Base-by-base conservation (phyloP, 2,888 invertebrate species). In the Hypomecis punctinalis region DNA sequence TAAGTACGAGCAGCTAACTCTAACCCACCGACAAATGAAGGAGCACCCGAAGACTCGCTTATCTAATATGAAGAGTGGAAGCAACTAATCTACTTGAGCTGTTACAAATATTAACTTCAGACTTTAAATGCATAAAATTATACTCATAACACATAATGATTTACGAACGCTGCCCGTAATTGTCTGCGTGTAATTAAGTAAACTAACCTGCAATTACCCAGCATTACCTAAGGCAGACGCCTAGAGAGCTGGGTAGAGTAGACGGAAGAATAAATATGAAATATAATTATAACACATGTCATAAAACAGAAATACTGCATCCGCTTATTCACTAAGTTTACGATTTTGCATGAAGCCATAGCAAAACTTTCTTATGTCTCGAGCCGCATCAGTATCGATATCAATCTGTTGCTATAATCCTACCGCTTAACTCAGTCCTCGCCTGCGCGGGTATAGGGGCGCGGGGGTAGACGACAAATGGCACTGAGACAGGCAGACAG, bases 11-110 rank as follows among this genome's bases (percentile, higher is more conserved):
- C 23, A 2, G 3, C 23, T 23, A 2, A 23, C 3, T 23, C 23
- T 23, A 23, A 3, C 23, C 1, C 1, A 23, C 23, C 23, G 23
- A 23, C 23, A 23, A 23, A 23, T 23, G 23, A 23, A 23, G 23
- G 23, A 23, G 23, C 23, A 23, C 23, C 23, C 23, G 23, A 2
- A 23, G 23, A 23, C 23, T 23, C 23, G 23, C 23, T 23, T 23
- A 23, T 23, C 23, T 23, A 47, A 47, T n/a, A 54, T n/a, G 23
- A 55, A 45, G 40, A 46, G 11, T 54, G 36, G 36, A 48, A 52
- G 55, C 49, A 6, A 56, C 64, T 72, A 63, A 74, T 69, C 75
- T 78, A 81, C 71, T 81, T 81, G 77, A 81, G 78, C 79, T 78
- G 70, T 68, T 63, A 57, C 63, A 64, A 60, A 68, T 43, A 62